Percentiles rank a stretch among this genome's conserved stretches.
phyloP scores from a whole-genome alignment of 2,113 vertebrate genomes.

The Oncorhynchus clarkii region DNA sequence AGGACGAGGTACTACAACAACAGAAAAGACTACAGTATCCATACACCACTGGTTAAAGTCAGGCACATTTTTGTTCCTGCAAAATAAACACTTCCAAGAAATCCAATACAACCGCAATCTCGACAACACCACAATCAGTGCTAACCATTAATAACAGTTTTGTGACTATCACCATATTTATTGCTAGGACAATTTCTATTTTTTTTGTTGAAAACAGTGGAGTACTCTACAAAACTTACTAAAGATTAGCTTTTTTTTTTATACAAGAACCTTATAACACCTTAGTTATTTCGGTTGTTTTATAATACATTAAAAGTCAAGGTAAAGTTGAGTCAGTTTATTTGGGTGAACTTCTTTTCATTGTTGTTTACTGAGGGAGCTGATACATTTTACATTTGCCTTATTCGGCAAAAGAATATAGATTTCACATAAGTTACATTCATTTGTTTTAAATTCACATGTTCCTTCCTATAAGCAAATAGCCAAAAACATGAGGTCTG shows the following conservation, averaged over 20 bases:
- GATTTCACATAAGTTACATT: constrained; percentile 63
- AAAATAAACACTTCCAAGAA: constrained; percentile 79
- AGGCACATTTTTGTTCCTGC: constrained; percentile 79
- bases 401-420: constrained; percentile 44
- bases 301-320: neutral
- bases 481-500: constrained; percentile 1
- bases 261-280: neutral
- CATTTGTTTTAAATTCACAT: constrained; percentile 45
- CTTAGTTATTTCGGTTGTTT: neutral
- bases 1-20: constrained; percentile 5
- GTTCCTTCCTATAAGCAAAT: constrained; percentile 8
- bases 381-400: too few species aligned
- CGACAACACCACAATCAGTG: constrained; percentile 71
- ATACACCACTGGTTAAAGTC: constrained; percentile 66
- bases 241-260: constrained; percentile 13
- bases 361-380: too few species aligned
- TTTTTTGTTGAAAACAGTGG: constrained; percentile 68
- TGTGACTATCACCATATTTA: constrained; percentile 62
- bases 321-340: neutral
- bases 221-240: constrained; percentile 73
- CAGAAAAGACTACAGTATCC: constrained; percentile 41
- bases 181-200: constrained; percentile 60
- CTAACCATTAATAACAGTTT: constrained; percentile 66
- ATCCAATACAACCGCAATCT: constrained; percentile 57
- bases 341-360: neutral